These are phyloP conservation scores for Oreortyx pictus DNA, from an alignment of 2,797 vertebrate species.

Conservation along the genomic window DNA sequence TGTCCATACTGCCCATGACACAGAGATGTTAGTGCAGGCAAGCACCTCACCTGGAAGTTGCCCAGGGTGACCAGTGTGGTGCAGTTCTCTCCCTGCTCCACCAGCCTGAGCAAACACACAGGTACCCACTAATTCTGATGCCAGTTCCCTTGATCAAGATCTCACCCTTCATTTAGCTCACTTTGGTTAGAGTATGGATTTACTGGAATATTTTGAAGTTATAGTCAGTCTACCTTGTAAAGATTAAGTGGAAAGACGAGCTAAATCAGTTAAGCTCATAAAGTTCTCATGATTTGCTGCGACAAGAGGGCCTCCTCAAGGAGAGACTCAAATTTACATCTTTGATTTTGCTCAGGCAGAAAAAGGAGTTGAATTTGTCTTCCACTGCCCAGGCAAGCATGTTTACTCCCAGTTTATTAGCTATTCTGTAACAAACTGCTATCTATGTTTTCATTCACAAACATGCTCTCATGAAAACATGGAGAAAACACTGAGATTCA, in stretches of 20 bases:
- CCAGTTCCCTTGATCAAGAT: background rate
- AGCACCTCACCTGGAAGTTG: background rate
- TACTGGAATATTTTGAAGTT: background rate
- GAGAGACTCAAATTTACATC: background rate
- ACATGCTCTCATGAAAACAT: background rate
- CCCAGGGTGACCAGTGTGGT: accelerated
- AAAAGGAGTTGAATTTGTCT: background rate
- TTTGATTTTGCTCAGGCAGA: background rate
- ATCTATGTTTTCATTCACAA: background rate
- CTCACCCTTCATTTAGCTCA: background rate
- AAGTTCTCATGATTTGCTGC: background rate
- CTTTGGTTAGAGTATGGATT: background rate
- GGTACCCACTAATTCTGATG: too few species aligned
- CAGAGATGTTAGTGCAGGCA: background rate
- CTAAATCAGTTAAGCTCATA: background rate
- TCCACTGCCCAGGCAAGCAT: background rate
- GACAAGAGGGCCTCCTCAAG: background rate
- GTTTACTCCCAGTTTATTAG: background rate
- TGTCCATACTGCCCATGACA: background rate
- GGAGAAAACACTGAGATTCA: background rate
- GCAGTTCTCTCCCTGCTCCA: too few species aligned
- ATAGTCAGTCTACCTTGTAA: background rate
- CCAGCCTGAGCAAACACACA: background rate
- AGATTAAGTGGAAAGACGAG: background rate
- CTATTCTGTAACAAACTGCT: background rate